These are phyloP conservation scores for Erpobdella octoculata DNA, from an alignment of 2,888 invertebrate genomes.

Conservation along the genomic window DNA sequence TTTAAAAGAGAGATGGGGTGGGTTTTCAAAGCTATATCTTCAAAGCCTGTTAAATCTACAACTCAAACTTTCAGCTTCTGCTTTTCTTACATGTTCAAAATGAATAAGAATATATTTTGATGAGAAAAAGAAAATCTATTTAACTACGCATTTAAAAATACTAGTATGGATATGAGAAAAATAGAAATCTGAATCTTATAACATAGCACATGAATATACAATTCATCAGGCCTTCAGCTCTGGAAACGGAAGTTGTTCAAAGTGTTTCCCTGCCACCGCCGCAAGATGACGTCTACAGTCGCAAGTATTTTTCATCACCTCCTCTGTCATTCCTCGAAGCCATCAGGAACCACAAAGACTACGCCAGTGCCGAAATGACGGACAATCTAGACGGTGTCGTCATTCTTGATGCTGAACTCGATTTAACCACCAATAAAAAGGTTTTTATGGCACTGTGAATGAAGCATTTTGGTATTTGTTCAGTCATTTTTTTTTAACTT, in stretches of 20 bases:
- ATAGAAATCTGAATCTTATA: no score
- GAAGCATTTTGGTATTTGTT: background rate
- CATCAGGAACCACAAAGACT: slow-evolving; percentile 43
- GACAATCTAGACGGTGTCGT: slow-evolving; percentile 42
- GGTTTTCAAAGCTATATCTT: no score
- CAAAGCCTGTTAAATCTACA: no score
- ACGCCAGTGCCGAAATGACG: slow-evolving; percentile 45
- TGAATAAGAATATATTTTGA: no score
- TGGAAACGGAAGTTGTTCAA: background rate
- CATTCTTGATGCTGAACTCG: slow-evolving; percentile 41
- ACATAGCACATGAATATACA: background rate
- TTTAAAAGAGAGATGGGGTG: no score
- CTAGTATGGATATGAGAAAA: no score
- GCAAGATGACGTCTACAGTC: slow-evolving; percentile 19
- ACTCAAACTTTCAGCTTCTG: no score
- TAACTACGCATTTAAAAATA: no score
- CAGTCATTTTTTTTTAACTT: background rate
- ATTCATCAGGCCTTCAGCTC: background rate
- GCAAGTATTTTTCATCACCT: slow-evolving; percentile 40
- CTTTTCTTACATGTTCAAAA: no score
- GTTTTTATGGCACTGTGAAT: slow-evolving; percentile 36
- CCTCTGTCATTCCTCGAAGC: slow-evolving; percentile 39
- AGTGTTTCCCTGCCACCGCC: background rate
- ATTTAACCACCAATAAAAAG: slow-evolving; percentile 46
- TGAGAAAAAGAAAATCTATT: no score